Evolutionary conservation across 2,113 vertebrate species (phyloP), one percentile per base, ranked within the genome.

Genomic region (Syngnathus typhle): DNA sequence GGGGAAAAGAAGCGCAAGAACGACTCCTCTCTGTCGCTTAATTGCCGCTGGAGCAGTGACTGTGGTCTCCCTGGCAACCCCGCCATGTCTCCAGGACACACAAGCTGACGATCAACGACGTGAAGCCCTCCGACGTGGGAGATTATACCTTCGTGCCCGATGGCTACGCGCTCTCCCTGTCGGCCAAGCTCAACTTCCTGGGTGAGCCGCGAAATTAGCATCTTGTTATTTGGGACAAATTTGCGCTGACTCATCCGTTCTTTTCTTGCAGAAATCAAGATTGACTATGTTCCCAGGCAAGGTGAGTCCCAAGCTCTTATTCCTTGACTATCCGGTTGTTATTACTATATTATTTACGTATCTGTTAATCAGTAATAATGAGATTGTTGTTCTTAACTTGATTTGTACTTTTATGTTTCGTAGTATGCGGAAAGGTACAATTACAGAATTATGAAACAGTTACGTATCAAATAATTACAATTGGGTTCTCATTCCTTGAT

Each of bases 111-210:
- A 94, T 97, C 8, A 88, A 94, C 43, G 91, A 94, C 0, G 93
- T 97, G 74, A 89, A 75, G 12, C 85, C 92, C 0, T 91, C 91
- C 56, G 95, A 97, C 9, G 94, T 93, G 2, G 94, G 92, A 2
- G 94, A 96, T 72, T 97, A 97, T 69, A 93, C 91, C 0, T 97
- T 97, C 8, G 82, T 97, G 59, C 95, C 95, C 0, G 93, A 96
- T 0, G 94, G 94, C 62, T 91, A 93, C 0, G 94, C 94, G 0
- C 59, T 96, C 54, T 91, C 93, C 5, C 89, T 96, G 3, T 96
- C 94, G 0, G 94, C 94, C 60, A 96, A 95, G 73, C 94, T 96
- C 78, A 95, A 95, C 89, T 96, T 96, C 85, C 71, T 96, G 76
- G 95, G 95, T 96, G 77, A 88, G 77, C 2, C 21, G 13, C 15